Conservation (phyloP, 1,140 invertebrate genomes). For the Rhopalosiphum padi region DNA sequence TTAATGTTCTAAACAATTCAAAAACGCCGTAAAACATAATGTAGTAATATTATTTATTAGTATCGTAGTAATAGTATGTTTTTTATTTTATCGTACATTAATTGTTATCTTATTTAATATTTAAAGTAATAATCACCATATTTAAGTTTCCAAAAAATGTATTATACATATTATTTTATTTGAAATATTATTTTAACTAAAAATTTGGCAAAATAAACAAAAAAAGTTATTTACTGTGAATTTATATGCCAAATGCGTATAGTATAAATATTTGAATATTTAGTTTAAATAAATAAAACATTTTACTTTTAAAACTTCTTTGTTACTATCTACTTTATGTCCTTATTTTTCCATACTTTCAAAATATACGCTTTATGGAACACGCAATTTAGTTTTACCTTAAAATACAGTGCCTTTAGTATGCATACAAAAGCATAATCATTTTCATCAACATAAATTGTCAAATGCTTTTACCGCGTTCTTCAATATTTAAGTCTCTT, state of each 20-base stretch:
- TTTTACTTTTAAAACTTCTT: slow-evolving; percentile 26
- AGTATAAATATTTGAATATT: slow-evolving; percentile 32
- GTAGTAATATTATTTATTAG: not conserved
- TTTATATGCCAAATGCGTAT: not conserved
- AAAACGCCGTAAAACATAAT: not conserved
- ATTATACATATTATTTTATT: not conserved
- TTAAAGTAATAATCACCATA: not conserved
- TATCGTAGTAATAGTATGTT: no score
- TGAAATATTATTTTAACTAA: slow-evolving; percentile 8
- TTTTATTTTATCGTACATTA: not conserved
- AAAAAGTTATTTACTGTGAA: slow-evolving; percentile 19
- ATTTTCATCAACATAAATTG: slow-evolving; percentile 36
- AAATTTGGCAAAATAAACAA: not conserved
- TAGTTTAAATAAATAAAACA: slow-evolving; percentile 26
- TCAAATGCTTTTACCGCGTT: slow-evolving; percentile 36
- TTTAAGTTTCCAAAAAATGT: not conserved
- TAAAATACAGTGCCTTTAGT: slow-evolving; percentile 18
- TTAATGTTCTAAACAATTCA: not conserved
- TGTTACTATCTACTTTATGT: slow-evolving; percentile 30
- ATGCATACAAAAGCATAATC: slow-evolving; percentile 27
- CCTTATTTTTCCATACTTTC: slow-evolving; percentile 17
- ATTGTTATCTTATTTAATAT: not conserved
- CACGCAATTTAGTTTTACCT: slow-evolving; percentile 18
- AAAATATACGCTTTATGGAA: slow-evolving; percentile 8
- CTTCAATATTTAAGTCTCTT: slow-evolving; percentile 21